These are phyloP conservation scores for Zonitis immaculata DNA, from an alignment of 2,888 invertebrate species.

Conservation along the genomic window DNA sequence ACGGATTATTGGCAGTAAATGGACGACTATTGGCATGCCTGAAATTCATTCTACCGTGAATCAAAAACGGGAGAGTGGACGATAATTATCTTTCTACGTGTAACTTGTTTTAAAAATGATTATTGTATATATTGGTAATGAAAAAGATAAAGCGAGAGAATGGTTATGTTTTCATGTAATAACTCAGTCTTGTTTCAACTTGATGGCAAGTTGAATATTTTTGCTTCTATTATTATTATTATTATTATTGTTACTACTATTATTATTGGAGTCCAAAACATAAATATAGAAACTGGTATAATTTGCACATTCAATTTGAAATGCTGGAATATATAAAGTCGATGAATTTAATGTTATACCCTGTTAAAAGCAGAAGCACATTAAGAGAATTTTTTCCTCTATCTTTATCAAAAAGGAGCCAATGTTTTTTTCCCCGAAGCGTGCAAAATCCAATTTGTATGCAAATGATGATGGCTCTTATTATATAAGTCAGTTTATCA, in stretches of 20 bases:
- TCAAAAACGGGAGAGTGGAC: constrained; percentile 7
- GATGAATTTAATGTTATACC: constrained; percentile 7
- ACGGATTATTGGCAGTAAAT: no score
- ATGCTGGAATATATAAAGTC: neutral
- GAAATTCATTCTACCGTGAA: constrained; percentile 17
- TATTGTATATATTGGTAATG: neutral
- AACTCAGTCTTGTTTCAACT: constrained; percentile 3
- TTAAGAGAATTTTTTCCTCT: constrained; percentile 16
- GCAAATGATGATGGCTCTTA: constrained; percentile 3
- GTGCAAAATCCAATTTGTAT: constrained; percentile 14
- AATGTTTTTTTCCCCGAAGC: no score
- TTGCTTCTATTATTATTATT: neutral
- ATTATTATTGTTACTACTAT: no score
- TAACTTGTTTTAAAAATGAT: constrained; percentile 1
- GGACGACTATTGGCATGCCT: constrained; percentile 16
- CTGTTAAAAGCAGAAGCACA: constrained; percentile 16
- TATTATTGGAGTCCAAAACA: neutral
- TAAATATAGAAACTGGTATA: neutral
- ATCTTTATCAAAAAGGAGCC: no score
- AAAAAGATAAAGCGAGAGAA: neutral
- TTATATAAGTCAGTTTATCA: no score
- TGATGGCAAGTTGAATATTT: neutral
- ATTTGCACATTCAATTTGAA: constrained; percentile 9
- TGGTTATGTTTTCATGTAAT: neutral
- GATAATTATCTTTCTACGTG: constrained; percentile 10